Percentiles rank a stretch among this genome's conserved stretches.
Evolutionary conservation across 2,888 invertebrate genomes (phyloP).

Genomic region (Cremastobaeus sp.): DNA sequence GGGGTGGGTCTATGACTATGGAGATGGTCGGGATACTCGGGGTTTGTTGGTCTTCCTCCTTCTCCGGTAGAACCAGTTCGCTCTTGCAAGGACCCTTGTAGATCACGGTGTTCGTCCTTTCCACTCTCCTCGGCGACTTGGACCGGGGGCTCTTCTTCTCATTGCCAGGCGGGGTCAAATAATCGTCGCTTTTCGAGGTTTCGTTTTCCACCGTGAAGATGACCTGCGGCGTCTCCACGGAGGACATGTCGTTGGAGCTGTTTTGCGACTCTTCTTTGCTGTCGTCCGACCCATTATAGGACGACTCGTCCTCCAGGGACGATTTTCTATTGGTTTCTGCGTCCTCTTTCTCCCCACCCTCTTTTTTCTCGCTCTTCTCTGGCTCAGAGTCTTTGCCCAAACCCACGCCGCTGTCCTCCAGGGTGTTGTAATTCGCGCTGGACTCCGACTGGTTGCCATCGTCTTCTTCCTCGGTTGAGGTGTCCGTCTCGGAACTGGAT

Average conservation of each 20-base stretch:
- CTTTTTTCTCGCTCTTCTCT: no score
- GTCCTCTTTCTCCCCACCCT: no score
- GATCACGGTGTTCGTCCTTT: conserved; percentile 71
- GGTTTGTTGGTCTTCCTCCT: not conserved
- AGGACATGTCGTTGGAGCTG: no score
- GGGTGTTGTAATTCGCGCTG: conserved; percentile 73
- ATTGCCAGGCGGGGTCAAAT: not conserved
- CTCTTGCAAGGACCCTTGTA: conserved; percentile 68
- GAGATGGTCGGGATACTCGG: conserved; percentile 20
- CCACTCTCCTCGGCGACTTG: conserved; percentile 64
- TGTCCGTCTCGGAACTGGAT: conserved; percentile 73
- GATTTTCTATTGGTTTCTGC: no score
- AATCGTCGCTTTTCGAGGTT: not conserved
- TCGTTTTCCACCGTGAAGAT: conserved; percentile 14
- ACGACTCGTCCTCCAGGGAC: no score
- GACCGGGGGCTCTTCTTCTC: conserved; percentile 24
- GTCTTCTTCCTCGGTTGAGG: conserved; percentile 67
- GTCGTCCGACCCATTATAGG: no score
- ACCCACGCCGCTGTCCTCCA: no score
- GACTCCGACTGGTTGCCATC: conserved; percentile 71
- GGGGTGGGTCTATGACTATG: conserved; percentile 44
- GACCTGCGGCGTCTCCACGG: no score
- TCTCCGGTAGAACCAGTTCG: conserved; percentile 11
- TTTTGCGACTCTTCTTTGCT: no score
- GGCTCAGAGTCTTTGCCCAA: no score